Conservation (phyloP, 2,797 vertebrate genomes). For the Picus viridis region DNA sequence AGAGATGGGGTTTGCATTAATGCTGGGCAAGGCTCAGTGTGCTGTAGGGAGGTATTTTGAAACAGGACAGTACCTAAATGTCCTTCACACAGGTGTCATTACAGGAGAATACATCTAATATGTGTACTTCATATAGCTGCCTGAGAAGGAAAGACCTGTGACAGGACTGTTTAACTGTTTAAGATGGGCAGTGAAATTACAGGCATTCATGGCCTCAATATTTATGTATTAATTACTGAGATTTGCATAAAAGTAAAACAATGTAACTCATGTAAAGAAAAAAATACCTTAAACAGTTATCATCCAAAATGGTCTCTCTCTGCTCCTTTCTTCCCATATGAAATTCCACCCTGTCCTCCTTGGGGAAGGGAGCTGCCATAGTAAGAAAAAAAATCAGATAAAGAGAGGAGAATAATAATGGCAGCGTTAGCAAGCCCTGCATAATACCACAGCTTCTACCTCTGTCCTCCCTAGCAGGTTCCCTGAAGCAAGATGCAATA, state of each 20-base stretch:
- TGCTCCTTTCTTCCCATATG: conserved; percentile 5
- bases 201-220: conserved; percentile 12
- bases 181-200: not conserved
- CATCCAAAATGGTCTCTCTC: conserved; percentile 1
- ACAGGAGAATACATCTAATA: not conserved
- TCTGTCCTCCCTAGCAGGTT: conserved; percentile 43
- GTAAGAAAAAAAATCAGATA: not conserved
- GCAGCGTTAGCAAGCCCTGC: conserved; percentile 42
- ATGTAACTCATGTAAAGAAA: not conserved
- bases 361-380: not conserved
- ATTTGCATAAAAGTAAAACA: conserved; percentile 24
- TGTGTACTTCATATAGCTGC: not conserved
- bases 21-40: not conserved
- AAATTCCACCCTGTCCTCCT: not conserved
- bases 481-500: conserved; percentile 58
- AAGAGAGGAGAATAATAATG: conserved; percentile 51
- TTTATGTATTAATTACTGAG: conserved; percentile 7
- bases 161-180: not conserved
- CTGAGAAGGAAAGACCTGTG: not conserved
- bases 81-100: not conserved
- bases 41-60: not conserved
- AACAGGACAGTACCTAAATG: not conserved
- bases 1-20: not conserved
- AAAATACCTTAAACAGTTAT: too few relatives aligned
- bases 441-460: not conserved